Evolutionary conservation across 2,888 invertebrate species (phyloP), one percentile per base, ranked within the genome.

Genomic region (Chloroclystis v-ata): DNA sequence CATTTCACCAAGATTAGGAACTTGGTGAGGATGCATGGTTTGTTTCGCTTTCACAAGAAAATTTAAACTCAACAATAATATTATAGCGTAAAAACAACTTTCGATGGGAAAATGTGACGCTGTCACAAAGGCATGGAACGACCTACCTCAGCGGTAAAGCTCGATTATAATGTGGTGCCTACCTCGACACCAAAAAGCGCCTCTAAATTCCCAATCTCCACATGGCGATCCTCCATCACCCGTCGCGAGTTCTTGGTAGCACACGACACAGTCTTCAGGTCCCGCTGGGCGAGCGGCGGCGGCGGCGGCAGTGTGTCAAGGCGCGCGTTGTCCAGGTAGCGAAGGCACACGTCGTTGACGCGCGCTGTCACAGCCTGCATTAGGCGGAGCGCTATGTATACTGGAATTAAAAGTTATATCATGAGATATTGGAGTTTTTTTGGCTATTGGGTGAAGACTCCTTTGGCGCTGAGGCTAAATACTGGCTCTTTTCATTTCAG

Each of bases 191-290:
- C 92, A 80, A 95, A 96, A 59, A 96, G 89, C 12, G 92, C 90
- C 75, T 96, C 94, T 64, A 96, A 90, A 72, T 96, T 94, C 39
- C 95, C 93, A 49, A 97, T 89, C 65, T 95, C 91, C 2, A 95
- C 92, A 71, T 96, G 94, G 37, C 96, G 89, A 77, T 98, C 98
- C 81, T 98, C 98, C 97, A 98, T 97, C 70, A 91, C 92, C 47
- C 97, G 89, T 43, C 97, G 90, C 26, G 90, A 90, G 82, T 98
- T 97, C 81, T 93, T 95, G 20, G 93, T 90, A 42, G 95, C 94
- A 64, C 90, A 91, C 25, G 91, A 90, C 53, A 92, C 92, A 61
- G 86, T 76, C 78, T 80, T 78, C 49, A 82, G 73, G 53, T 89
- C 89, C 33, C 81, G 76, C 40, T 90, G 89, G 14, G 77, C 75